Conservation (phyloP, 1,140 invertebrate species). For the Drosophila jambulina region DNA sequence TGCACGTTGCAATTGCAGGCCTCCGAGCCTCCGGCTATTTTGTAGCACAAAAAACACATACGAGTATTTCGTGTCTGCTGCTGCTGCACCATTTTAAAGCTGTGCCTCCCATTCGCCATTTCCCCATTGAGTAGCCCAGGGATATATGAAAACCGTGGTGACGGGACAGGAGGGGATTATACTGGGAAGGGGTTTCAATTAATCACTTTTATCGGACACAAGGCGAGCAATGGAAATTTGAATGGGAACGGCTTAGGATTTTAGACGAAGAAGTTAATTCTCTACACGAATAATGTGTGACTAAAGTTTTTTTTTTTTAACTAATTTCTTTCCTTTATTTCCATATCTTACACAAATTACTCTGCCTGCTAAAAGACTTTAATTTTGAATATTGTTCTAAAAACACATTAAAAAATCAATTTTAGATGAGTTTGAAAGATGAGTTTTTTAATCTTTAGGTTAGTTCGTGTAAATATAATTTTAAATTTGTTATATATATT, state of each 20-base stretch:
- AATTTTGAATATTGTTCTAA: no score
- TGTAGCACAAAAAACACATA: conserved; percentile 39
- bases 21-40: conserved; percentile 46
- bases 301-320: no score
- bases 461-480: no score
- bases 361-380: no score
- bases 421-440: no score
- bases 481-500: no score
- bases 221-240: conserved; percentile 42
- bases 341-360: no score
- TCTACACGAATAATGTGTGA: background rate
- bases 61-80: conserved; percentile 30
- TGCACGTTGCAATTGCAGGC: conserved; percentile 71
- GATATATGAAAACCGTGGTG: conserved; percentile 1
- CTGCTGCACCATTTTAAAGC: conserved; percentile 46
- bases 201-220: conserved; percentile 69
- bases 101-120: conserved; percentile 54
- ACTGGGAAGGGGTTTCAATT: conserved; percentile 51
- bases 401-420: no score
- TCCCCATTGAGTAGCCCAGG: conserved; percentile 43
- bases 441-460: no score
- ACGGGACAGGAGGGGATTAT: background rate
- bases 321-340: no score
- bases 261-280: background rate
- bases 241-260: background rate